phyloP scores from a whole-genome alignment of 2,797 vertebrate genomes.

The Rhabdomys pumilio region DNA sequence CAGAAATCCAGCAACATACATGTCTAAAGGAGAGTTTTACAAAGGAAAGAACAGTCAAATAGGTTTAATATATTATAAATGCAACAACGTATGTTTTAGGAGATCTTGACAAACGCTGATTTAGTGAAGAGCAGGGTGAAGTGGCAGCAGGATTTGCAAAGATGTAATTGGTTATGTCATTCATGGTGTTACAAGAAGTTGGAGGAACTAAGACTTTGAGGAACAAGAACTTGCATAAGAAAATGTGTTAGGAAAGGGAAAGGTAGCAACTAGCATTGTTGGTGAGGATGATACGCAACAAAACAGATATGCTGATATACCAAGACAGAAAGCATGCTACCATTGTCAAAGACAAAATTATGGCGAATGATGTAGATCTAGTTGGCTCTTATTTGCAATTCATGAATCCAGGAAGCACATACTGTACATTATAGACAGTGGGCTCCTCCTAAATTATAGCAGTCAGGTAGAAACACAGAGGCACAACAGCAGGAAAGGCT shows the following conservation, averaged over 20 bases:
- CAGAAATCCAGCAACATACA: background rate
- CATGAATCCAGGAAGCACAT: background rate
- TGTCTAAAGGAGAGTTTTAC: background rate
- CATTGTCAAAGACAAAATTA: background rate
- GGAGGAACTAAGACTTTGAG: background rate
- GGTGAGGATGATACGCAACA: conserved; percentile 11
- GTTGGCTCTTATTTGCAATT: background rate
- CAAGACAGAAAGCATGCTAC: conserved; percentile 21
- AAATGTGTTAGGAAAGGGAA: background rate
- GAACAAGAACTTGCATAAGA: background rate
- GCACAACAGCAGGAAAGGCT: background rate
- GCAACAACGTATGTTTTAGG: background rate
- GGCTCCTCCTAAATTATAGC: background rate
- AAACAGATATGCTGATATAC: background rate
- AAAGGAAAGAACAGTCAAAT: background rate
- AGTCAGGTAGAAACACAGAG: background rate
- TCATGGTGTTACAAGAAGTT: background rate
- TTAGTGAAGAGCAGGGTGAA: background rate
- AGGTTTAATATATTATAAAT: background rate
- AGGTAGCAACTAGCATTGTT: background rate
- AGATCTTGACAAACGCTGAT: background rate
- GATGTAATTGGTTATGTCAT: background rate
- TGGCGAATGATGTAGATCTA: background rate
- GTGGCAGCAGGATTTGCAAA: background rate
- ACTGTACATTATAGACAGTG: background rate